Percentiles rank a stretch among this genome's conserved stretches.
phyloP scores from a whole-genome alignment of 2,797 vertebrate genomes.

The Sebastes dallii region DNA sequence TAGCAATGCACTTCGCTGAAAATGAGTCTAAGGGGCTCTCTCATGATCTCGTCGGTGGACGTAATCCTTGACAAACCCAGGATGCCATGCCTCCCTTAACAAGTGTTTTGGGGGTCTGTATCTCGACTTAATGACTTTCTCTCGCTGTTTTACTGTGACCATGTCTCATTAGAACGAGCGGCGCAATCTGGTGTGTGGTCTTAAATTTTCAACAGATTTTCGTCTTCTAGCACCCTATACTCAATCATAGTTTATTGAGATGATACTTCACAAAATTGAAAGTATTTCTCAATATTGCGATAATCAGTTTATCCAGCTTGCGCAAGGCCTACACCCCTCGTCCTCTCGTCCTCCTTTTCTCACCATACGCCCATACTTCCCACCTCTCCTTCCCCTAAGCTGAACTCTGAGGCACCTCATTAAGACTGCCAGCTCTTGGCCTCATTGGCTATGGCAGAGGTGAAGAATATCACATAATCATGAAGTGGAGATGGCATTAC shows the following conservation, averaged over 20 bases:
- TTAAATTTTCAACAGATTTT: slow-evolving; percentile 50
- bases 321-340: not conserved
- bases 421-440: slow-evolving; percentile 74
- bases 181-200: slow-evolving; percentile 22
- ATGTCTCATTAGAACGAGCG: slow-evolving; percentile 44
- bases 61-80: slow-evolving; percentile 59
- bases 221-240: not conserved
- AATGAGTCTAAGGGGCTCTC: slow-evolving; percentile 54
- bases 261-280: slow-evolving; percentile 8
- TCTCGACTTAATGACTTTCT: slow-evolving; percentile 66
- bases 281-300: slow-evolving; percentile 18
- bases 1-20: slow-evolving; percentile 53
- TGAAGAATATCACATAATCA: slow-evolving; percentile 94
- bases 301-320: slow-evolving; percentile 30
- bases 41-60: slow-evolving; percentile 58
- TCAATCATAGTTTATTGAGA: slow-evolving; percentile 7
- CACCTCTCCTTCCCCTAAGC: slow-evolving; percentile 62
- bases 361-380: slow-evolving; percentile 29
- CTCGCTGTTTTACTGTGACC: slow-evolving; percentile 45
- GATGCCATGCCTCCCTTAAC: slow-evolving; percentile 64
- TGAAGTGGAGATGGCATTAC: slow-evolving; percentile 92
- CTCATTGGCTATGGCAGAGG: slow-evolving; percentile 90
- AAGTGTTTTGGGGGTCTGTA: slow-evolving; percentile 56
- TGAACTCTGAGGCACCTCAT: slow-evolving; percentile 81
- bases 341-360: slow-evolving; percentile 19